Base-by-base conservation (phyloP, 2,113 vertebrate species). In the Mirounga angustirostris region DNA sequence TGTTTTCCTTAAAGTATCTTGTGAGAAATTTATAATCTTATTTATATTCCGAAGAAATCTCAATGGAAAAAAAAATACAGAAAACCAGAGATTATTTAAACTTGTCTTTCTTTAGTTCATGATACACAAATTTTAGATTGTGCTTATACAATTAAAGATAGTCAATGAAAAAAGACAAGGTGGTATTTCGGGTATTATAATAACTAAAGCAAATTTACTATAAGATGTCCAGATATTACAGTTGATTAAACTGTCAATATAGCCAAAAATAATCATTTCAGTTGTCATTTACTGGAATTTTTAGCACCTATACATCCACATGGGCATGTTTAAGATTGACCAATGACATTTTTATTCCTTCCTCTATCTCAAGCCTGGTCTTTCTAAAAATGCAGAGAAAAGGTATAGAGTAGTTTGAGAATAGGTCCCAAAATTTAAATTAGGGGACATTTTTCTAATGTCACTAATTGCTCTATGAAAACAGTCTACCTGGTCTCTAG, bases 1-100 rank as follows among this genome's bases (percentile, higher is more conserved):
- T 92, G 36, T 80, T 92, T 71, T 13, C 61, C 43, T 96, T 97
- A 94, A 79, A 97, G 33, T 80, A 92, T 86, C 26, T 40, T 21
- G 74, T 93, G 36, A 4, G 33, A 90, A 97, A 21, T 61, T 24
- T 76, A 19, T 86, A 67, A 82, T 97, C 6, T 18, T 80, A 4
- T 21, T 82, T 94, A 76, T 18, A 43, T 24, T 9, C 24, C 22
- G 87, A 82, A 67, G 71, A 97, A 91, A 36, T 3, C 22, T 94
- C 67, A 78, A 10, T 43, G 43, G 26, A 36, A 96, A 89, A 87
- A 96, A 86, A 96, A n/a, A 36, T 50, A 78, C 4, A 73, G 54
- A 95, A 89, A 86, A 6, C 67, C 8, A 85, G 15, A 91, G 6
- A 89, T 26, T 74, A 63, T 78, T 94, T 71, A 92, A 94, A 33